Evolutionary conservation across 2,113 vertebrate species (phyloP), one percentile per base, ranked within the genome.

Genomic region (Colaptes auratus): DNA sequence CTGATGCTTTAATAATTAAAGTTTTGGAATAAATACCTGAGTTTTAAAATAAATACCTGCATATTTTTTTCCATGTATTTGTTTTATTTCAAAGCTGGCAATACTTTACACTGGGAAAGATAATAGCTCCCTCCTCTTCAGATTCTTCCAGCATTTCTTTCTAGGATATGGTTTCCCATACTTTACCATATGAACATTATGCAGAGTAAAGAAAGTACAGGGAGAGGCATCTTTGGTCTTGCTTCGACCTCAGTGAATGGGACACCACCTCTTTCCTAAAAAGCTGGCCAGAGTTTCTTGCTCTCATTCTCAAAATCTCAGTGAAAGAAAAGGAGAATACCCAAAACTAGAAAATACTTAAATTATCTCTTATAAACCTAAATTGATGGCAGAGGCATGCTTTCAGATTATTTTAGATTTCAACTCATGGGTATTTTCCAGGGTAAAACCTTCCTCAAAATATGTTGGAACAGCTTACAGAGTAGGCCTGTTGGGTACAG

Each of bases 381-480:
- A 4, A 25, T 36, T 53, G 7, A 44, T 83, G 60, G 36, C 64
- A 90, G 60, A 63, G 77, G 15, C 20, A 3, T 5, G 2, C 23
- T 35, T 50, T 11, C 52, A 55, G 52, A 36, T 63, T 24, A 10
- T 46, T 60, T 35, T 52, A 76, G 7, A 7, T 88, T 86, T 88
- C 64, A 58, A 30, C 20, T 80, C 4, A 9, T 8, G 19, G 21
- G 11, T 70, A 15, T 80, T 80, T 95, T 65, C 23, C 52, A 66
- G 11, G 3, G 3, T 66, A 74, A 81, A 88, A 50, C 30, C 27
- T 66, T n/a, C 4, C 76, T 66, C 21, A 21, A n/a, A 80, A 18
- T 12, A 2, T 4, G 14, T 31, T 3, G 1, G 14, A 25, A 52
- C 10, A 70, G 12, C n/a, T 59, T 61, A 21, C 0, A 1, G 39